These are phyloP conservation scores for Rhabdomys dilectus DNA, from an alignment of 2,113 vertebrate species.

Conservation along the genomic window DNA sequence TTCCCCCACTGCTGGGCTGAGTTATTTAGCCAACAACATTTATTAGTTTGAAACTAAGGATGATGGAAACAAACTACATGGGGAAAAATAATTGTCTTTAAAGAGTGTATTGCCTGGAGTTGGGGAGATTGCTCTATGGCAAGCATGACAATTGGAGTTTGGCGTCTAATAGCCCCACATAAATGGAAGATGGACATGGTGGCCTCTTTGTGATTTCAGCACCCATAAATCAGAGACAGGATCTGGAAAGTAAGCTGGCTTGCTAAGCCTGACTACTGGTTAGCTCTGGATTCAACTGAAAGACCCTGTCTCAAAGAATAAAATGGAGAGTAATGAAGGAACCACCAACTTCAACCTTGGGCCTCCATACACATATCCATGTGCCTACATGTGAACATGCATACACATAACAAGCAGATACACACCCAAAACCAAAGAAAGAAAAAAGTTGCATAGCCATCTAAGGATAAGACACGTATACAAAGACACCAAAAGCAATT, in stretches of 20 bases:
- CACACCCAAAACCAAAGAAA: background rate
- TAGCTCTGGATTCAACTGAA: background rate
- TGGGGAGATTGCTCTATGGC: background rate
- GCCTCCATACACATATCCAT: background rate
- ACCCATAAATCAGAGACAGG: background rate
- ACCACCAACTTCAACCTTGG: background rate
- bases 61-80: background rate
- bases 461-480: background rate
- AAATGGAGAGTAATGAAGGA: background rate
- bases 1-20: background rate
- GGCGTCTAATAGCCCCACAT: background rate
- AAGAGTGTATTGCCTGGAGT: background rate
- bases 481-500: background rate
- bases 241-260: background rate
- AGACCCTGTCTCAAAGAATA: background rate
- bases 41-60: conserved; percentile 12
- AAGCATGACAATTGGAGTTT: background rate
- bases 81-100: background rate
- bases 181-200: background rate
- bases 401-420: background rate
- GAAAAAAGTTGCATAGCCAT: background rate
- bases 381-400: background rate
- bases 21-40: background rate
- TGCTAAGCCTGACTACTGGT: background rate
- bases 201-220: background rate